These are phyloP conservation scores for Epinotia bilunana DNA, from an alignment of 2,888 invertebrate species.

Conservation along the genomic window DNA sequence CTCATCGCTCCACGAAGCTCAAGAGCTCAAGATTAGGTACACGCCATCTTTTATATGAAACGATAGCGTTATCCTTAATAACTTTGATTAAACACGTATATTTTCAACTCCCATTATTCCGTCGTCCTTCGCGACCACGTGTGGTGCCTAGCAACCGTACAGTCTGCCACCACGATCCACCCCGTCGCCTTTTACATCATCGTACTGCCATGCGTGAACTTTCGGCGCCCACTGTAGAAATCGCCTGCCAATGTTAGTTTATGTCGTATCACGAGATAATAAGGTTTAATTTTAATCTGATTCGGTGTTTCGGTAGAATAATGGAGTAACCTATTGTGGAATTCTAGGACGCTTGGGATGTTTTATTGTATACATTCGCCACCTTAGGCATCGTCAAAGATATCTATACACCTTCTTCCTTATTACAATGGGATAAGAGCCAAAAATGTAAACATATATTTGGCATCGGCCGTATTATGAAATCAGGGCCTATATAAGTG, in stretches of 20 bases:
- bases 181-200: not conserved
- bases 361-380: not conserved
- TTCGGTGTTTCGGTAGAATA: not conserved
- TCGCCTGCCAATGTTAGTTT: not conserved
- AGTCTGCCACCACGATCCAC: not conserved
- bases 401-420: not conserved
- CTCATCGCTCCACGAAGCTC: not conserved
- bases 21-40: not conserved
- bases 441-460: not conserved
- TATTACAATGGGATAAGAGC: not conserved
- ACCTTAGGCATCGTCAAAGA: not conserved
- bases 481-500: not conserved
- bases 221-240: conserved; percentile 8
- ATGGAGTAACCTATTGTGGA: not conserved
- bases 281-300: not conserved
- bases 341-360: not conserved
- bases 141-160: conserved; percentile 31
- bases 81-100: conserved; percentile 17
- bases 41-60: not conserved
- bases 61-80: not conserved
- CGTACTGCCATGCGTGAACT: not conserved
- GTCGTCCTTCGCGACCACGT: conserved; percentile 21
- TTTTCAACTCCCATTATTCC: not conserved
- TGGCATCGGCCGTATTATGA: not conserved
- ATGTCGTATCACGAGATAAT: not conserved